Conservation (phyloP, 2,888 invertebrate species). For the Ferrisia virgata region DNA sequence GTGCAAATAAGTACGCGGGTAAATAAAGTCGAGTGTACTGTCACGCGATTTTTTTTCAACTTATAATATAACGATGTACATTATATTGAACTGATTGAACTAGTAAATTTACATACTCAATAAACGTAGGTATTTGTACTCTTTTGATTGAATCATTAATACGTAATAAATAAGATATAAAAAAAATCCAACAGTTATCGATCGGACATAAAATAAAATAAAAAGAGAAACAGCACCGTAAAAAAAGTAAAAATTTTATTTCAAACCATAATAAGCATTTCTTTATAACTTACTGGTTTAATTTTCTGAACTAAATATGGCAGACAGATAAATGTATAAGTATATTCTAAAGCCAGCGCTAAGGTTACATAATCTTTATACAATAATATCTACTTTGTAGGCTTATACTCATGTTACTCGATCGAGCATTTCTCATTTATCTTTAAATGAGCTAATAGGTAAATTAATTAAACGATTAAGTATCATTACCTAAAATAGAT, state of each 20-base stretch:
- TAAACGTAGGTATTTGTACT: no score
- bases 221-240: background rate
- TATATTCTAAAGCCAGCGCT: background rate
- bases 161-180: no score
- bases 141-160: no score
- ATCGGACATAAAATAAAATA: background rate
- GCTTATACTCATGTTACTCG: no score
- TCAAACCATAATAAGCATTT: background rate
- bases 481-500: background rate
- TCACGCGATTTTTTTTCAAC: no score
- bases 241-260: background rate
- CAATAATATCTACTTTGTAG: background rate
- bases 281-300: background rate
- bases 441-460: background rate
- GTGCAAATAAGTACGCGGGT: no score
- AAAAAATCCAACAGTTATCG: background rate
- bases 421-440: background rate
- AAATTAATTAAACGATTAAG: background rate
- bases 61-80: no score
- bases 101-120: no score
- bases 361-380: background rate
- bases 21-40: no score
- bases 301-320: conserved; percentile 7
- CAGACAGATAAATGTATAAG: background rate
- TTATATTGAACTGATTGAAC: no score